Base-by-base conservation (phyloP, 2,888 invertebrate species). In the Camptogramma bilineatum region DNA sequence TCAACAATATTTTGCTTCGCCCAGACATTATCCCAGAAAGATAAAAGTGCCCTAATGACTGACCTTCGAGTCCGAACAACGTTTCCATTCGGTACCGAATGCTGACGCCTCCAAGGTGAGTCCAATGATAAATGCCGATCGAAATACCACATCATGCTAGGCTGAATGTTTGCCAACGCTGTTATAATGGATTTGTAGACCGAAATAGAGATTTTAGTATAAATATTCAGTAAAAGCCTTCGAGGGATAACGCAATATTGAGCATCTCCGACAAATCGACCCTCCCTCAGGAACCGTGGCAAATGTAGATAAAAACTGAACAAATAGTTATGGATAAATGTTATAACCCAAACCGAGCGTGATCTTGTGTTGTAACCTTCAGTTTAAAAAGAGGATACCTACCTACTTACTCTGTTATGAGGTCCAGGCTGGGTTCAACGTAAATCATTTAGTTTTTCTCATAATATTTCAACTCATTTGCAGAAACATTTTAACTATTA, bases 41-140 rank as follows among this genome's bases (percentile, higher is more conserved):
- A 62, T 54, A 55, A 58, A 58, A 54, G 51, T 34, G 42, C 39
- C 42, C 52, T 62, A 58, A 65, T 62, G 65, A 53, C 57, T 54
- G 62, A 56, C 62, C 56, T 66, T 47, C 46, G 21, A 50, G 39
- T 17, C 47, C 19, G 18, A 34, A 21, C 24, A 19, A 39, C 62
- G 46, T 44, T 44, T 53, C 58, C 10, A 58, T 58, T 53, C 21
- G 28, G 19, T 42, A n/a, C 44, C 31, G n/a, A 28, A 53, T 63
- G 62, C 68, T 71, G 69, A 72, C 64, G 34, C 34, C 50, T 61
- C 58, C 68, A 68, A 69, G 69, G 69, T 62, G 54, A 67, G 58
- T 17, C 39, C 65, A 67, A 68, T 72, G 71, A 72, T 72, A 68
- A 68, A 72, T 70, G 68, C 54, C 28, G 53, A 52, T 39, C 54